These are phyloP conservation scores for Chorisops tibialis DNA, from an alignment of 2,888 invertebrate genomes.

Conservation along the genomic window DNA sequence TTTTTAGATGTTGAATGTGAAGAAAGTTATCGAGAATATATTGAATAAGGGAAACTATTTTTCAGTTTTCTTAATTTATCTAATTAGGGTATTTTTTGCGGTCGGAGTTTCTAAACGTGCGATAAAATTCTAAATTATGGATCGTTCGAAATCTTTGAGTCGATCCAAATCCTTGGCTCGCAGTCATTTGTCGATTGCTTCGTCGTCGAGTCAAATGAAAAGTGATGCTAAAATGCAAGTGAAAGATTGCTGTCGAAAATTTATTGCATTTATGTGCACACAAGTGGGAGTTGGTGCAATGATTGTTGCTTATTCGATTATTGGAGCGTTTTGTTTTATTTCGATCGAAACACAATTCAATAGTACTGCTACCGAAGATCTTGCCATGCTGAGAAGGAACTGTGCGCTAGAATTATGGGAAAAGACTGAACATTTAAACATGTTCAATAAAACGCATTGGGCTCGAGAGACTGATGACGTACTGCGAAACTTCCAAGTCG, in stretches of 20 bases:
- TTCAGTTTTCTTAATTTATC: too few species aligned
- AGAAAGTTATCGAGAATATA: too few species aligned
- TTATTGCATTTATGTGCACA: constrained; percentile 88
- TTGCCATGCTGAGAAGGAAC: constrained; percentile 55
- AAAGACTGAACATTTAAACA: constrained; percentile 63
- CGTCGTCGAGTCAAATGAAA: constrained; percentile 65
- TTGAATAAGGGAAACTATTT: too few species aligned
- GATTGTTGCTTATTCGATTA: constrained; percentile 81
- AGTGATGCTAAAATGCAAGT: constrained; percentile 71
- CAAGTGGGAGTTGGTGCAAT: constrained; percentile 87
- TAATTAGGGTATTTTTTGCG: too few species aligned
- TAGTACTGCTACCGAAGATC: constrained; percentile 55
- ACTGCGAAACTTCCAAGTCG: constrained; percentile 64
- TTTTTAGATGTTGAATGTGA: too few species aligned
- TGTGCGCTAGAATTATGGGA: constrained; percentile 68
- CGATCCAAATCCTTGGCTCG: constrained; percentile 58
- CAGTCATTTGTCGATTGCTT: constrained; percentile 52
- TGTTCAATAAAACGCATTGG: constrained; percentile 67
- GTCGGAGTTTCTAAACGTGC: background rate
- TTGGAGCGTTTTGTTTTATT: constrained; percentile 79
- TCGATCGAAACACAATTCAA: constrained; percentile 66
- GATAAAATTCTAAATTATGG: constrained; percentile 24
- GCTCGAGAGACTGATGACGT: constrained; percentile 59
- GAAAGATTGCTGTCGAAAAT: constrained; percentile 80
- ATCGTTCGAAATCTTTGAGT: constrained; percentile 19